These are phyloP conservation scores for Drosophila stalkeri DNA, from an alignment of 2,888 invertebrate species.

Conservation along the genomic window DNA sequence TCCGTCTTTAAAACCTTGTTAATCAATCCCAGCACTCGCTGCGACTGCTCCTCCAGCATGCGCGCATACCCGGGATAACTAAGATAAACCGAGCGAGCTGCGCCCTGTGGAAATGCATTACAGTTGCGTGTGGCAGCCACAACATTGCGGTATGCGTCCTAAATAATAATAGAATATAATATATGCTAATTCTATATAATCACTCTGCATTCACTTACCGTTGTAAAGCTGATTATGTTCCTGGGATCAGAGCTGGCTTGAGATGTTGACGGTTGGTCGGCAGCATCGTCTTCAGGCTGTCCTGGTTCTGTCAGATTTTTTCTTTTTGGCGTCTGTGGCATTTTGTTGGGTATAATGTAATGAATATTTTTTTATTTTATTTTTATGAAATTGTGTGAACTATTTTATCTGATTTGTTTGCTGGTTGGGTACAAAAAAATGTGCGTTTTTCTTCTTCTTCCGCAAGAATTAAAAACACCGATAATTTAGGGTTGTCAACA, in stretches of 20 bases:
- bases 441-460: slow-evolving; percentile 73
- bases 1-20: slow-evolving; percentile 87
- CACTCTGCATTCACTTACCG: slow-evolving; percentile 63
- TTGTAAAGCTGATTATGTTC: slow-evolving; percentile 75
- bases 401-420: neutral
- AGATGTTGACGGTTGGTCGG: slow-evolving; percentile 37
- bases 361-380: neutral
- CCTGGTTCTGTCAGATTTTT: slow-evolving; percentile 19
- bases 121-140: slow-evolving; percentile 89
- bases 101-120: slow-evolving; percentile 90
- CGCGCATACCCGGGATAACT: slow-evolving; percentile 91
- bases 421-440: slow-evolving; percentile 51
- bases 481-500: slow-evolving; percentile 68
- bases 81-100: slow-evolving; percentile 90
- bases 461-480: slow-evolving; percentile 53
- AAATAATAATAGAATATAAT: neutral
- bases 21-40: slow-evolving; percentile 88
- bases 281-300: slow-evolving; percentile 3
- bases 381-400: slow-evolving; percentile 4
- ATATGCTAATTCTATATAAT: neutral
- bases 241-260: slow-evolving; percentile 9
- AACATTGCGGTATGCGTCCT: slow-evolving; percentile 88
- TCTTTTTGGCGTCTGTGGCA: slow-evolving; percentile 58
- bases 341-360: slow-evolving; percentile 22
- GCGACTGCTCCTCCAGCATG: slow-evolving; percentile 88